Conservation (phyloP, 2,888 invertebrate species). For the Dioctria linearis region DNA sequence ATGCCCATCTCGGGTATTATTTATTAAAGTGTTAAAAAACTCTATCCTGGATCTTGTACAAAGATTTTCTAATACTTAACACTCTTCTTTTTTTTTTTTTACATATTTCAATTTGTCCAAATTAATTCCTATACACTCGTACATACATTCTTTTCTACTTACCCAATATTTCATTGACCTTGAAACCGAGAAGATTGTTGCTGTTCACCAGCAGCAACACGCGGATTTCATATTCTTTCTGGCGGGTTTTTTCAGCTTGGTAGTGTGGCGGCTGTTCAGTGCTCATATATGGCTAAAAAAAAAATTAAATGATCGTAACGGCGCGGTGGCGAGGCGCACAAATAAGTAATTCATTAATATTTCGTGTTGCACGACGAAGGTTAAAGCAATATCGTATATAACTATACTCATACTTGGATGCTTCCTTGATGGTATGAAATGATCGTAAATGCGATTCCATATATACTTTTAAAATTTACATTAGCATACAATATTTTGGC, state of each 20-base stretch:
- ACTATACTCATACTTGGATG: too few species aligned
- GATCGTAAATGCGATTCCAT: too few species aligned
- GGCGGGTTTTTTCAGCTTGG: constrained; percentile 14
- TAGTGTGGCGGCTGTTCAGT: neutral
- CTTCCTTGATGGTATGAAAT: too few species aligned
- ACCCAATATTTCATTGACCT: constrained; percentile 30
- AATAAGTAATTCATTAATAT: constrained; percentile 24
- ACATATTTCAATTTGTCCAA: too few species aligned
- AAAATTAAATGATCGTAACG: constrained; percentile 12
- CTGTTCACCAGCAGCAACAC: constrained; percentile 10
- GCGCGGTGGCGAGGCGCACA: neutral
- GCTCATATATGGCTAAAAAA: neutral
- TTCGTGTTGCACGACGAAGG: constrained; percentile 11
- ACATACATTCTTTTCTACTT: constrained; percentile 15
- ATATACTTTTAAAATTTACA: too few species aligned
- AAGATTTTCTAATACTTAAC: too few species aligned
- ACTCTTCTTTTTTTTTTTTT: too few species aligned
- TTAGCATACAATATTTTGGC: too few species aligned
- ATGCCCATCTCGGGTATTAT: too few species aligned
- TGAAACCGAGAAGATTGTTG: constrained; percentile 27
- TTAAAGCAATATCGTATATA: neutral
- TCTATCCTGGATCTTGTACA: neutral
- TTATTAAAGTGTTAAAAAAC: too few species aligned
- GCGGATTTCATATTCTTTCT: constrained; percentile 4
- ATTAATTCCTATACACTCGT: too few species aligned